phyloP scores from a whole-genome alignment of 1,140 invertebrate species.

The Trigoniulus corallinus region DNA sequence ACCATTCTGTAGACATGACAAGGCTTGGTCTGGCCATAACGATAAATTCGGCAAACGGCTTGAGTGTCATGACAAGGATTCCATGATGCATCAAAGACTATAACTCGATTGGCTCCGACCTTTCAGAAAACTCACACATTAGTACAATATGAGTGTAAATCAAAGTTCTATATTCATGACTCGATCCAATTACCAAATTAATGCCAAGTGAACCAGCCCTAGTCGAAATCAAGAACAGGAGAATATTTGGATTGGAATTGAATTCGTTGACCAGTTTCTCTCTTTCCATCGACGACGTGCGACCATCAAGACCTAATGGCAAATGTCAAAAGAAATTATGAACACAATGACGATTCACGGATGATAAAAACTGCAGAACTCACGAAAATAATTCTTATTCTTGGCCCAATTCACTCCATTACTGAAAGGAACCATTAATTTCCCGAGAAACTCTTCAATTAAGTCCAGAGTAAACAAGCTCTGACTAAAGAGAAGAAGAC shows the following conservation, averaged over 20 bases:
- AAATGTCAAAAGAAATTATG: background rate
- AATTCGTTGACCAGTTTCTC: slow-evolving; percentile 96
- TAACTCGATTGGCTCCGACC: slow-evolving; percentile 82
- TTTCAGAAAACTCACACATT: slow-evolving; percentile 5
- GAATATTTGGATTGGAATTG: slow-evolving; percentile 74
- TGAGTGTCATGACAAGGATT: slow-evolving; percentile 99
- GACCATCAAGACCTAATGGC: slow-evolving; percentile 66
- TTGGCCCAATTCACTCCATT: slow-evolving; percentile 54
- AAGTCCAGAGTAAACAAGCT: slow-evolving; percentile 89
- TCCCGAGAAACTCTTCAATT: slow-evolving; percentile 87
- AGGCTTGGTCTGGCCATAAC: slow-evolving; percentile 86
- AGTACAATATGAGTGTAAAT: too few relatives aligned
- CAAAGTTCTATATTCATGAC: too few relatives aligned
- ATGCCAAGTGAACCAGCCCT: slow-evolving; percentile 93
- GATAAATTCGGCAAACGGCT: slow-evolving; percentile 92
- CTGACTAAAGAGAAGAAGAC: slow-evolving; percentile 91
- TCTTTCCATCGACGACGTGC: slow-evolving; percentile 78
- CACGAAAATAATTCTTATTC: slow-evolving; percentile 81
- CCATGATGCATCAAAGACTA: slow-evolving; percentile 97
- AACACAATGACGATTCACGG: too few relatives aligned
- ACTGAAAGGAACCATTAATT: slow-evolving; percentile 53
- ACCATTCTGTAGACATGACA: slow-evolving; percentile 93
- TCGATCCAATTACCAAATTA: slow-evolving; percentile 51
- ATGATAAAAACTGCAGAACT: slow-evolving; percentile 29
- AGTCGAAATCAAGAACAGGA: slow-evolving; percentile 91